Evolutionary conservation across 2,888 invertebrate species (phyloP), one percentile per base, ranked within the genome.

Genomic region (Xanthorhoe spadicearia): DNA sequence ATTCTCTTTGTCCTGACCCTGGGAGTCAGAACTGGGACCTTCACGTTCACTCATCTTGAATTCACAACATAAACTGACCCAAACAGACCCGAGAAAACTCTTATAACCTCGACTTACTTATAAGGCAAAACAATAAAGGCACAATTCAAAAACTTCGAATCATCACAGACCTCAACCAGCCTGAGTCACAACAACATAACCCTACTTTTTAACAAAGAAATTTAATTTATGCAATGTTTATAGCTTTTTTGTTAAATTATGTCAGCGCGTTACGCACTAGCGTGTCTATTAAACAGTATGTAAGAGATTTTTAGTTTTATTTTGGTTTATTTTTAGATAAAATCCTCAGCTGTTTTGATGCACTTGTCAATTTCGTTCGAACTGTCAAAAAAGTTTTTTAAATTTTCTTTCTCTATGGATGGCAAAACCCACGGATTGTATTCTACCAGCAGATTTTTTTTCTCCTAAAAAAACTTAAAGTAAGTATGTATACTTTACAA

Each of bases 331-430:
- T 76, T 77, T 66, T 61, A 64, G 67, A 50, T 72, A 72, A 32
- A 77, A 76, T 74, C 69, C 68, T 76, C 83, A 80, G 79, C 79
- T 87, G 84, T 87, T 87, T 85, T 82, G 75, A 13, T 61, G 18
- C 69, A 91, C 91, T 92, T 90, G 91, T 89, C 90, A 92, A 92
- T 92, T 92, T 92, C 55, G 77, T 59, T 72, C 72, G 73, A 52
- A 60, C 8, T 63, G 59, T 52, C 65, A 57, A 51, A 35, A 50
- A n/a, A 10, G 18, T 43, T 51, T 51, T 50, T 58, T 38, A 8
- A 10, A 15, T 17, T 19, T 43, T 23, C 13, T n/a, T 8, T 15
- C 2, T n/a, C 5, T 17, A 43, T 48, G 48, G 48, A 23, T n/a
- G 23, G 4, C 23, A 23, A 50, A 6, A 2, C 15, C 13, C 46